phyloP scores from a whole-genome alignment of 2,888 invertebrate species.

The Apamea sordens region DNA sequence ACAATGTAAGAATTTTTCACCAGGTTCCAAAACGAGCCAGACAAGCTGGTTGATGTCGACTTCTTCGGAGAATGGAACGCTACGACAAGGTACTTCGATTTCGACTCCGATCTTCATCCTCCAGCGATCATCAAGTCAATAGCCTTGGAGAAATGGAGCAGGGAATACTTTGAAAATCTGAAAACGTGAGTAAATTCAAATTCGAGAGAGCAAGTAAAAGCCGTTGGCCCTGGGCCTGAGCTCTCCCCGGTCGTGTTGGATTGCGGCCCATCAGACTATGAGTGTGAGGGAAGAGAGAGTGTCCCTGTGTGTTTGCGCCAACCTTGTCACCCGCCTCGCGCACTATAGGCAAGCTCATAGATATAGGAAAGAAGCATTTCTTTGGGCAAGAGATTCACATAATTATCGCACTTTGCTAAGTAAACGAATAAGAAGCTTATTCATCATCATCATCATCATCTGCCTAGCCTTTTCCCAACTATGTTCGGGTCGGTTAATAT shows the following conservation, averaged over 20 bases:
- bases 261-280: not conserved
- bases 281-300: not conserved
- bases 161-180: slow-evolving; percentile 91
- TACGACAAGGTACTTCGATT: slow-evolving; percentile 92
- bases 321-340: not conserved
- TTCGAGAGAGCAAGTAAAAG: not conserved
- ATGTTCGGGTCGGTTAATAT: too few relatives aligned
- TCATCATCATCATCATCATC: too few relatives aligned
- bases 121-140: slow-evolving; percentile 93
- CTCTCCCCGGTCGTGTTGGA: not conserved
- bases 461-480: too few relatives aligned
- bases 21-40: slow-evolving; percentile 88
- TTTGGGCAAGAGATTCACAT: not conserved
- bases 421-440: not conserved
- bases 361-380: too few relatives aligned
- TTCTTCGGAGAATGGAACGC: slow-evolving; percentile 92
- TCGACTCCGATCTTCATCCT: slow-evolving; percentile 93
- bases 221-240: not conserved
- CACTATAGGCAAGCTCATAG: too few relatives aligned
- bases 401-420: not conserved
- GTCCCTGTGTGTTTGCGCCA: not conserved
- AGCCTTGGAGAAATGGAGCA: slow-evolving; percentile 93
- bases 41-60: slow-evolving; percentile 89
- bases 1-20: not conserved
- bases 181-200: slow-evolving; percentile 88